phyloP scores from a whole-genome alignment of 2,888 invertebrate species.

The Mantis religiosa region DNA sequence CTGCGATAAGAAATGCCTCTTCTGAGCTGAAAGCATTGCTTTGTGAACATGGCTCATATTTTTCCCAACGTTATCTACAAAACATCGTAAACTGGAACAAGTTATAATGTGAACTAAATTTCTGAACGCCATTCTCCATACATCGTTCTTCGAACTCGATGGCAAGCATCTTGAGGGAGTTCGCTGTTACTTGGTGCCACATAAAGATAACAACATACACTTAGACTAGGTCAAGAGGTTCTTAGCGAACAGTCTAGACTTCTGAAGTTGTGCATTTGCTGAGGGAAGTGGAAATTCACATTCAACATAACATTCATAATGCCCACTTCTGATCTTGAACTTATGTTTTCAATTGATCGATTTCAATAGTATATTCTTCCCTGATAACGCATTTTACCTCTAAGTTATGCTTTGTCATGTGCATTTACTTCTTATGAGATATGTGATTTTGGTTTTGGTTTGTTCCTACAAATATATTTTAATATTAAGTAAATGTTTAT shows the following conservation, averaged over 20 bases:
- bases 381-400: too few relatives aligned
- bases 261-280: not conserved
- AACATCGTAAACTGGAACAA: not conserved
- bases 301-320: not conserved
- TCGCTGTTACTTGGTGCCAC: not conserved
- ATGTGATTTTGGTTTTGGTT: too few relatives aligned
- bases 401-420: too few relatives aligned
- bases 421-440: too few relatives aligned
- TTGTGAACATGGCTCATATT: not conserved
- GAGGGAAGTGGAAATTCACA: not conserved
- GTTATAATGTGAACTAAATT: not conserved
- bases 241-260: not conserved
- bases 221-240: not conserved
- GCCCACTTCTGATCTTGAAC: too few relatives aligned
- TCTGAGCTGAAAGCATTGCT: not conserved
- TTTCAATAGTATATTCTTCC: too few relatives aligned
- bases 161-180: not conserved
- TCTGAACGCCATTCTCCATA: not conserved
- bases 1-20: not conserved
- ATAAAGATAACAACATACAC: not conserved
- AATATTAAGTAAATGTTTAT: too few relatives aligned
- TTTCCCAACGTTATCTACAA: not conserved
- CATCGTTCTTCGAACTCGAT: not conserved
- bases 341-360: too few relatives aligned
- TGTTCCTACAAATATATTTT: too few relatives aligned